Evolutionary conservation across 2,888 invertebrate species (phyloP).

Genomic region (Eretmocerus hayati): DNA sequence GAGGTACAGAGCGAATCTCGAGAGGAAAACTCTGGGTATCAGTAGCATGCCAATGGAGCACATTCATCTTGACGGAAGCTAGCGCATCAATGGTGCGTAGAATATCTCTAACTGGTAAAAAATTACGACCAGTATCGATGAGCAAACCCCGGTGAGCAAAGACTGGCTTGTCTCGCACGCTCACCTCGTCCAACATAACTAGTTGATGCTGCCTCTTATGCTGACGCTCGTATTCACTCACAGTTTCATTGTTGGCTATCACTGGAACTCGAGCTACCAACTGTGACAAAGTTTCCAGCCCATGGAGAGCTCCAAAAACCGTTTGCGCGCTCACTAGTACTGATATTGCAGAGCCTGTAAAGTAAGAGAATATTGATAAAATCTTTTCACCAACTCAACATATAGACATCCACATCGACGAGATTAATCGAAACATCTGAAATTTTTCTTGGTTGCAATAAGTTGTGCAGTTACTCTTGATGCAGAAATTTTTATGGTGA

Average conservation of each 20-base stretch:
- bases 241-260: conserved; percentile 36
- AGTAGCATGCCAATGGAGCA: conserved; percentile 87
- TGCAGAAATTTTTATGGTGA: too few species aligned
- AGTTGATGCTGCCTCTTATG: conserved; percentile 49
- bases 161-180: conserved; percentile 69
- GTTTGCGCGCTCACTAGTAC: conserved; percentile 56
- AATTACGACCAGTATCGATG: conserved; percentile 86
- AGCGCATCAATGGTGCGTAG: conserved; percentile 74
- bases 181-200: conserved; percentile 56
- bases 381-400: too few species aligned
- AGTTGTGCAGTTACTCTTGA: too few species aligned
- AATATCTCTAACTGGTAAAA: conserved; percentile 63
- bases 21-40: conserved; percentile 91
- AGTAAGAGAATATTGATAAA: too few species aligned
- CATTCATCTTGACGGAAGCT: conserved; percentile 83
- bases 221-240: too few species aligned
- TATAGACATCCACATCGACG: too few species aligned
- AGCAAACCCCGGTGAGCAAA: conserved; percentile 82
- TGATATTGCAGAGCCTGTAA: conserved; percentile 48
- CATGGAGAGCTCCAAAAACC: conserved; percentile 70
- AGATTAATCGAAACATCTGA: too few species aligned
- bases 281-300: conserved; percentile 68
- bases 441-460: too few species aligned
- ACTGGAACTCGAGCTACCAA: conserved; percentile 48
- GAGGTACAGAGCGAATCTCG: conserved; percentile 66